Percentiles rank a stretch among this genome's conserved stretches.
Evolutionary conservation across 2,113 vertebrate genomes (phyloP).

Genomic region (Muntiacus muntjak): DNA sequence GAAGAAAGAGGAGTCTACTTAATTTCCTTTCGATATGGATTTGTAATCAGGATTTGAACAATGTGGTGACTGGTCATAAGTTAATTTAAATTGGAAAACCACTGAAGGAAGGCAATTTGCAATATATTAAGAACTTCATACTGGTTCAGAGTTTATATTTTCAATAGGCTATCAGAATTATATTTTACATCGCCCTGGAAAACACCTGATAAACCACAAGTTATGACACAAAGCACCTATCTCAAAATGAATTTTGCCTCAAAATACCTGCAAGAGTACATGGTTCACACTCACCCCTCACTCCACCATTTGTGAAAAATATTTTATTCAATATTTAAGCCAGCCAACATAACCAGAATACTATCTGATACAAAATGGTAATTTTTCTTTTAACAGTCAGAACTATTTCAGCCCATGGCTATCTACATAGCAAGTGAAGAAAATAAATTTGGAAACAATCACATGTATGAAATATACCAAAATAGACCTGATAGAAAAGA

Average conservation of each 20-base stretch:
- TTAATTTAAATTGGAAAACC: slow-evolving; percentile 76
- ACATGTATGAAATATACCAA: background rate
- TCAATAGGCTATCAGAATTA: slow-evolving; percentile 56
- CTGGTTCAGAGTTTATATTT: slow-evolving; percentile 67
- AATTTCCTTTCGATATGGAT: slow-evolving; percentile 72
- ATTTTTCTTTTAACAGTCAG: background rate
- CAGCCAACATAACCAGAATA: slow-evolving; percentile 8
- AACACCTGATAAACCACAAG: slow-evolving; percentile 41
- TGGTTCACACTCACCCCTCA: background rate
- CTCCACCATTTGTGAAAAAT: background rate
- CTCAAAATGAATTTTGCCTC: slow-evolving; percentile 48
- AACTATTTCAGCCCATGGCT: background rate
- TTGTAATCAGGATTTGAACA: slow-evolving; percentile 70
- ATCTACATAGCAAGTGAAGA: background rate
- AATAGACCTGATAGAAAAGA: background rate
- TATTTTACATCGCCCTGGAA: slow-evolving; percentile 33
- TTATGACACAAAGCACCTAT: background rate
- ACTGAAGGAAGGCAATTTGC: slow-evolving; percentile 69
- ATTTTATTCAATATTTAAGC: background rate
- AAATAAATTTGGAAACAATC: background rate
- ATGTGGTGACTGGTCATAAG: slow-evolving; percentile 67
- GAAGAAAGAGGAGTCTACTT: slow-evolving; percentile 73
- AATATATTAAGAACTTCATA: slow-evolving; percentile 61
- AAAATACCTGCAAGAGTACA: slow-evolving; percentile 11
- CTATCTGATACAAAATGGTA: background rate